A percentile compares a stretch with the other conserved stretches of the same genome.
phyloP scores from a whole-genome alignment of 2,888 invertebrate genomes.

The Drosophila prolongata region DNA sequence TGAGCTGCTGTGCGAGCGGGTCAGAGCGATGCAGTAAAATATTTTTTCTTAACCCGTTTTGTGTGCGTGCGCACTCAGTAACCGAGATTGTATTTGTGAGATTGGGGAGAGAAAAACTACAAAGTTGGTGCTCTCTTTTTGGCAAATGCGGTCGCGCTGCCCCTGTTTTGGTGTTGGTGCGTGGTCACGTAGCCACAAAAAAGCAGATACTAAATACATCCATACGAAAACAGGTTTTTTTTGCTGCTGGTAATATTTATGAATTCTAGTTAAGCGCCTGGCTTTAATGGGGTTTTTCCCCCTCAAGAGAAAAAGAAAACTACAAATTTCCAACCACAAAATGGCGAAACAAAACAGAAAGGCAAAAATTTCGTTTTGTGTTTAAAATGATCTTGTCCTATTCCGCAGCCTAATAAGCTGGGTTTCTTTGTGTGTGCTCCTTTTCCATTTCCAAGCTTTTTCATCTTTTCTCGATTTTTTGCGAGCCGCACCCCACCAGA shows the following conservation, averaged over 20 bases:
- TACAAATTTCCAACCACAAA: conserved; percentile 25
- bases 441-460: conserved; percentile 17
- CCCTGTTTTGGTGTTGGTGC: conserved; percentile 44
- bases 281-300: conserved; percentile 65
- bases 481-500: conserved; percentile 76
- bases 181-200: conserved; percentile 73
- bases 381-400: conserved; percentile 18
- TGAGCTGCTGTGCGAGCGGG: conserved; percentile 64
- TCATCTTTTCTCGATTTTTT: conserved; percentile 5
- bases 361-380: conserved; percentile 18
- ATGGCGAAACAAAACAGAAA: conserved; percentile 51
- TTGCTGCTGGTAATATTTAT: conserved; percentile 55
- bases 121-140: conserved; percentile 54
- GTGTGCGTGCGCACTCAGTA: conserved; percentile 67
- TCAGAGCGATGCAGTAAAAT: conserved; percentile 53
- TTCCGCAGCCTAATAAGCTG: conserved; percentile 31
- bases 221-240: conserved; percentile 40
- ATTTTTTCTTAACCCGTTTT: conserved; percentile 67
- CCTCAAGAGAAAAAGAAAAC: conserved; percentile 21
- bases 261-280: conserved; percentile 57
- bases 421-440: conserved; percentile 13
- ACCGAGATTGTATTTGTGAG: conserved; percentile 9
- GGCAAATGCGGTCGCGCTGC: conserved; percentile 67
- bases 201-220: conserved; percentile 29
- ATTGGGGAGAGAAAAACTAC: conserved; percentile 67